Percentiles rank a stretch among this genome's conserved stretches.
Conservation (phyloP, 2,888 invertebrate genomes). For the Lissonota sp. region DNA sequence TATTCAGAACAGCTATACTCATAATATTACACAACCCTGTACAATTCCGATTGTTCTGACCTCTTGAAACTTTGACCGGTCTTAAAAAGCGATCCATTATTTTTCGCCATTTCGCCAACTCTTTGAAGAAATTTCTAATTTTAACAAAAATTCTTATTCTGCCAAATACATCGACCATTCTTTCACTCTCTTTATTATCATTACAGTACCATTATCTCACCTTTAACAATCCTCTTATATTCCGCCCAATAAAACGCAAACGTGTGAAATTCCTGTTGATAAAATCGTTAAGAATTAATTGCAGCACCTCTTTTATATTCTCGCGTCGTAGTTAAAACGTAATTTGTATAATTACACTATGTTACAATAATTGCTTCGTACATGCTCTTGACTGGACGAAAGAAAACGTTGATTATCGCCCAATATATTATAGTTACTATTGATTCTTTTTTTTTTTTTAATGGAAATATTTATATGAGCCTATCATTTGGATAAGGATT, state of each 20-base stretch:
- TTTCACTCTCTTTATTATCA: constrained; percentile 41
- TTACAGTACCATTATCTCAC: constrained; percentile 8
- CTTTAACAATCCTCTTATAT: not conserved
- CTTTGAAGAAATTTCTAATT: too few species aligned
- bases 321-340: constrained; percentile 5
- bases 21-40: too few species aligned
- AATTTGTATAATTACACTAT: constrained; percentile 53
- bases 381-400: not conserved
- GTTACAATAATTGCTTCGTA: constrained; percentile 55
- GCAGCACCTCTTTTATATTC: constrained; percentile 21
- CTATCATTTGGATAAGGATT: constrained; percentile 72
- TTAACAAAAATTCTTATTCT: too few species aligned
- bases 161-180: constrained; percentile 4
- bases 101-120: too few species aligned
- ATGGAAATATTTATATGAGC: constrained; percentile 72
- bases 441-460: not conserved
- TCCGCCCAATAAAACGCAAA: not conserved
- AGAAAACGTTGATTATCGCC: not conserved
- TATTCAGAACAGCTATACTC: too few species aligned
- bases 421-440: not conserved
- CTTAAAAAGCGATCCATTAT: too few species aligned
- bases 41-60: too few species aligned
- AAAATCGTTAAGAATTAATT: constrained; percentile 48
- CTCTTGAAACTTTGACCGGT: too few species aligned
- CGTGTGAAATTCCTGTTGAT: not conserved